Evolutionary conservation across 2,888 invertebrate species (phyloP), one percentile per base, ranked within the genome.

Genomic region (Caenorhabditis virilis): DNA sequence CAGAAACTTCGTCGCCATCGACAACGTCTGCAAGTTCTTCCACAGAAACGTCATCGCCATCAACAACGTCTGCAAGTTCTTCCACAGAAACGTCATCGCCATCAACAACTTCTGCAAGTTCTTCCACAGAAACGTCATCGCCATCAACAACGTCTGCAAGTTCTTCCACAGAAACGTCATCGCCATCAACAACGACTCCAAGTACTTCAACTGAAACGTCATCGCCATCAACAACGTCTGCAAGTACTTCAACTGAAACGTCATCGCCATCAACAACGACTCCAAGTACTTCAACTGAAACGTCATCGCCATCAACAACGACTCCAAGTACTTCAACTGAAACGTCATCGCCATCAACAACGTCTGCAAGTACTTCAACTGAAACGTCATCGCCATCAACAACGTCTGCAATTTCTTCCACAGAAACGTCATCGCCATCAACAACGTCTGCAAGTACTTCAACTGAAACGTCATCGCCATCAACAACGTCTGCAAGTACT

Each of bases 131-230:
- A 25, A 22, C 43, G 3, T 43, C 52, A 16, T 22, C 22, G 4
- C 38, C 54, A 26, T 50, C 42, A 6, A 42, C 42, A 25, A 27
- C 26, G 23, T 15, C 38, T 2, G 50, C 50, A 6, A 51, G 39
- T 7, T 51, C 61, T 15, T 39, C 61, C 11, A 56, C 56, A 2
- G 55, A 49, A 22, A 52, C 52, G 4, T 20, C 26, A 20, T n/a
- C 15, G 30, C 7, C 52, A 4, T 15, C 52, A 25, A 52, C 52
- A 7, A 52, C 52, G 6, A 41, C 38, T 20, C 9, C 33, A 4
- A 18, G 7, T 23, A 42, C 52, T 9, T 43, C 52, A 4, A 52
- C 52, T 27, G 43, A 27, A 5, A 52, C 52, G 13, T 15, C n/a
- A 9, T 6, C 6, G 43, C 3, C 52, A n/a, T 22, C 52, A 18